A percentile compares a stretch with the other conserved stretches of the same genome.
Evolutionary conservation across 2,797 vertebrate species (phyloP).

Genomic region (Xenopus petersii): DNA sequence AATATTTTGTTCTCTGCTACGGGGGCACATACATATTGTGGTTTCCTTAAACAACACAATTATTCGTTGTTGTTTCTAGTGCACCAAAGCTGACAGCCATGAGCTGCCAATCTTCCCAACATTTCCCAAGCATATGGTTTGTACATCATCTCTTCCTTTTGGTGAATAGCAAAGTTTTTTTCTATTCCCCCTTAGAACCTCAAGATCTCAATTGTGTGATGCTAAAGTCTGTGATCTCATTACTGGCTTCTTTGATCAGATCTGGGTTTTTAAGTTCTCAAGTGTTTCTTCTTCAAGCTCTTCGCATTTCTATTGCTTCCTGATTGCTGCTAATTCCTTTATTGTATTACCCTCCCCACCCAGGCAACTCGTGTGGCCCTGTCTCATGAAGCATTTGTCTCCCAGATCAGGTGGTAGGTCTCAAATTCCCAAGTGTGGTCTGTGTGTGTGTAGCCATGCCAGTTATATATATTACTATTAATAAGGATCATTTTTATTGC

Average conservation of each 20-base stretch:
- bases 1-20: too few species aligned
- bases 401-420: background rate
- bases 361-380: conserved; percentile 9
- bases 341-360: conserved; percentile 27
- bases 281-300: conserved; percentile 40
- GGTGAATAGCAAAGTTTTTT: conserved; percentile 6
- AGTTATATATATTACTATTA: too few species aligned
- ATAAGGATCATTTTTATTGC: too few species aligned
- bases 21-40: too few species aligned
- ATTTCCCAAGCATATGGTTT: conserved; percentile 3
- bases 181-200: conserved; percentile 5
- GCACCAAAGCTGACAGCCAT: too few species aligned
- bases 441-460: too few species aligned
- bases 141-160: conserved; percentile 25
- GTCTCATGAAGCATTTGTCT: conserved; percentile 2
- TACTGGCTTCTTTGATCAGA: conserved; percentile 65
- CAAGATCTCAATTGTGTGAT: conserved; percentile 38
- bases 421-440: background rate
- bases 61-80: too few species aligned
- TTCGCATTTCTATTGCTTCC: conserved; percentile 42
- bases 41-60: too few species aligned
- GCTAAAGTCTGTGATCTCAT: conserved; percentile 35
- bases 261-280: conserved; percentile 65
- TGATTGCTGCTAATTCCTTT: conserved; percentile 38
- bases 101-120: background rate